Evolutionary conservation across 1,140 invertebrate genomes (phyloP).

Genomic region (Apis florea): DNA sequence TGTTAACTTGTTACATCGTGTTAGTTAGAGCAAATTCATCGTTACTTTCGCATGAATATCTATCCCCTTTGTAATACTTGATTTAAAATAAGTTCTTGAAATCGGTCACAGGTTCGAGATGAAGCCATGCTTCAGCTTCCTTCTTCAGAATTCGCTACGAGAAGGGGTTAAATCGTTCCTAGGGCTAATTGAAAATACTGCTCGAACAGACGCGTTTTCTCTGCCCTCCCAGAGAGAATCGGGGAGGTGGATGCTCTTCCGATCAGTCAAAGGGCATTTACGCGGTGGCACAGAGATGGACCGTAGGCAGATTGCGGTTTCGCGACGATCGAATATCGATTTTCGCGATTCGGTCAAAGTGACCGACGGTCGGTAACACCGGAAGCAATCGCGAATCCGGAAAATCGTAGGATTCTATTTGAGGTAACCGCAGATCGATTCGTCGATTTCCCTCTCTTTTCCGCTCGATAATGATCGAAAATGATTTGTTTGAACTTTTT

Average conservation of each 20-base stretch:
- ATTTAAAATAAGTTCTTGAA: no score
- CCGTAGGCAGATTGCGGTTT: neutral
- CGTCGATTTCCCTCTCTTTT: neutral
- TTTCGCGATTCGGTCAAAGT: neutral
- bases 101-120: no score
- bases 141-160: no score
- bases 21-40: no score
- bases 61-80: no score
- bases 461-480: neutral
- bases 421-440: neutral
- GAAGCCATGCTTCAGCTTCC: no score
- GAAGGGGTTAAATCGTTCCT: no score
- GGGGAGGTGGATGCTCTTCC: neutral
- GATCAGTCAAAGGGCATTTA: neutral
- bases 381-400: slow-evolving; percentile 34
- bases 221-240: neutral
- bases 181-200: no score
- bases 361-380: neutral
- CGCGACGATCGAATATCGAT: neutral
- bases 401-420: slow-evolving; percentile 25
- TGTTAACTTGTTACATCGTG: no score
- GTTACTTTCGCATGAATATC: no score
- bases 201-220: neutral
- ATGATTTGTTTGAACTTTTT: neutral
- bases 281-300: neutral